Evolutionary conservation across 1,140 invertebrate genomes (phyloP).

Genomic region (fruit fly (Drosophila melanogaster)): Release_6_plus_ISO1_MT NT_037436.4:19590501-19591000

Average conservation of each 20-base stretch:
- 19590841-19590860: slow-evolving; percentile 63
- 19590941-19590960: slow-evolving; percentile 8
- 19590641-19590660: not conserved
- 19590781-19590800: slow-evolving; percentile 70
- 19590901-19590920: slow-evolving; percentile 77
- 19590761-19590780: slow-evolving; percentile 45
- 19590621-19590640: too few species aligned
- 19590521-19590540: slow-evolving; percentile 3
- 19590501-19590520: slow-evolving; percentile 13
- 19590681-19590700: slow-evolving; percentile 14
- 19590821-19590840: slow-evolving; percentile 70
- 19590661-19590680: not conserved
- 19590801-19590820: slow-evolving; percentile 70
- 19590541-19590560: not conserved
- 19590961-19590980: slow-evolving; percentile 20
- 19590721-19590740: not conserved
- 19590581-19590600: too few species aligned
- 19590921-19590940: slow-evolving; percentile 65
- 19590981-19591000: slow-evolving; percentile 31
- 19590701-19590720: not conserved
- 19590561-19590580: not conserved
- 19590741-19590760: not conserved
- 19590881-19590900: slow-evolving; percentile 70
- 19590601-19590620: too few species aligned
- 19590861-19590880: slow-evolving; percentile 40